Evolutionary conservation across 2,797 vertebrate genomes (phyloP), one percentile per base, ranked within the genome.

Genomic region (Rhinogobio ventralis): DNA sequence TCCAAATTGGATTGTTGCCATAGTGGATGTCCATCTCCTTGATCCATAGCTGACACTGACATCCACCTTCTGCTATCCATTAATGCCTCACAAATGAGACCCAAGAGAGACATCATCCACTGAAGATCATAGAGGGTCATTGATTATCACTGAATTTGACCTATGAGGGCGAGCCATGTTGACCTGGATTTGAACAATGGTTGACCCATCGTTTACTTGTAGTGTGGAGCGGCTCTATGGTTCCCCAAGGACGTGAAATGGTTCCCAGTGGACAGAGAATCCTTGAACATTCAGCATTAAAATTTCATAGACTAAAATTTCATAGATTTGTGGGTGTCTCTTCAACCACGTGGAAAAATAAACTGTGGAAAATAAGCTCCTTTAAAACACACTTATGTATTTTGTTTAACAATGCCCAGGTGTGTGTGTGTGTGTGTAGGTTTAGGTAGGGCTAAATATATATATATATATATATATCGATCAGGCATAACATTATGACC

Each of bases 71-170:
- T 62, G 53, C 17, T 67, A 66, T 75, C 72, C 55, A 17, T 53
- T 39, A 83, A 66, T 28, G 72, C 20, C 23, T 55, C 15, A 20
- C 60, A 66, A 72, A 83, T 76, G 46, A 83, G 81, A 75, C 71
- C 81, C 81, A 83, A 67, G 81, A 75, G 81, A 83, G 72, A 55
- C 30, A 75, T 53, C 66, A 64, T 66, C 60, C 46, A 42, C 60
- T 39, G 45, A 73, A 51, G 57, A 64, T 82, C 71, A 66, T 82
- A 23, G 19, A 82, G 81, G 67, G 81, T 73, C 81, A 82, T 74
- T 30, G 72, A 67, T 74, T 42, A 51, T 76, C 81, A 74, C 69
- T 74, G 51, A 82, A 46, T 23, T 39, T 82, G 68, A 83, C 81
- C 71, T 28, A 8, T 51, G 25, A 83, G 81, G 72, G 46, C 81